Evolutionary conservation across 2,888 invertebrate species (phyloP).

Genomic region (Nezara viridula): DNA sequence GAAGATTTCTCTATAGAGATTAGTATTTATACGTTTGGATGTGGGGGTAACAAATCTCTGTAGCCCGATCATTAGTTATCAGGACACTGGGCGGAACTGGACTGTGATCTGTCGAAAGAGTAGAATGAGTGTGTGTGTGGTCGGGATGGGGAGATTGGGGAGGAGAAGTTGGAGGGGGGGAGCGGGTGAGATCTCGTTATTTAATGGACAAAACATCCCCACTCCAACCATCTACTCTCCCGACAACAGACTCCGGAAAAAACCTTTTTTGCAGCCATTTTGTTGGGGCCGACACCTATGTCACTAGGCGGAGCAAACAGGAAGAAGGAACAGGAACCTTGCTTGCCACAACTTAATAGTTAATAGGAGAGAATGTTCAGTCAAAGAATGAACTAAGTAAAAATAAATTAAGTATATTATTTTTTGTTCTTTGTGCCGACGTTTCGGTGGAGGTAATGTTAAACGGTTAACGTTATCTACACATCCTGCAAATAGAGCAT

Average conservation of each 20-base stretch:
- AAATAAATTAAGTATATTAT: too few species aligned
- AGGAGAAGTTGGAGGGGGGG: too few species aligned
- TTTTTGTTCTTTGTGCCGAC: too few species aligned
- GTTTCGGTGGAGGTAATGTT: too few species aligned
- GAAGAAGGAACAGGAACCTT: not conserved
- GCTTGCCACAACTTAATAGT: not conserved
- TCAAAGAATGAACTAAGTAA: too few species aligned
- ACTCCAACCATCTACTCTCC: not conserved
- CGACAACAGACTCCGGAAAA: slow-evolving; percentile 34
- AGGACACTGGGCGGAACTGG: slow-evolving; percentile 8
- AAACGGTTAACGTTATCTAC: too few species aligned
- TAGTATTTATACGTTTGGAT: slow-evolving; percentile 19
- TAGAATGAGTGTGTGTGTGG: slow-evolving; percentile 28
- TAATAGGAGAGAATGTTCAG: too few species aligned
- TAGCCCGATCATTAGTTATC: slow-evolving; percentile 22
- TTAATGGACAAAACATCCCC: slow-evolving; percentile 45
- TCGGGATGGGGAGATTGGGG: not conserved
- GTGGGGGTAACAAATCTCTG: slow-evolving; percentile 16
- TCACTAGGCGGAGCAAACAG: not conserved
- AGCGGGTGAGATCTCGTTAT: slow-evolving; percentile 44
- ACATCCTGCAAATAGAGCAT: too few species aligned
- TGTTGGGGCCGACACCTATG: slow-evolving; percentile 15
- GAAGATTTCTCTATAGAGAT: not conserved
- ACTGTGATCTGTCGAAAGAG: slow-evolving; percentile 7
- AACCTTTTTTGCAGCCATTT: slow-evolving; percentile 13